Evolutionary conservation across 1,140 invertebrate species (phyloP).

Genomic region (Papilio dardanus): DNA sequence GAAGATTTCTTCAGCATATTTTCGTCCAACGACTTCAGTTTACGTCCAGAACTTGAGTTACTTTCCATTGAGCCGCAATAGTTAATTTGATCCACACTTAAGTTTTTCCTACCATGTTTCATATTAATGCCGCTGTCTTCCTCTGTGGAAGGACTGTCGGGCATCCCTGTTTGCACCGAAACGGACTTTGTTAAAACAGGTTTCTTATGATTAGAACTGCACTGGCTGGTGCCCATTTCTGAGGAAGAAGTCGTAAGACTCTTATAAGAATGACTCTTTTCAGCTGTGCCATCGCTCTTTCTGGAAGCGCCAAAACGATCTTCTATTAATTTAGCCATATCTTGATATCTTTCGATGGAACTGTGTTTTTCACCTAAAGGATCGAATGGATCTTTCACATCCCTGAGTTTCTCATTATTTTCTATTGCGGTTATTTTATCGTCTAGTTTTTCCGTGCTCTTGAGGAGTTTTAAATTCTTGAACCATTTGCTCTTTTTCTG

Average conservation of each 20-base stretch:
- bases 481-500: slow-evolving; percentile 85
- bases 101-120: slow-evolving; percentile 77
- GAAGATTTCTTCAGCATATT: slow-evolving; percentile 78
- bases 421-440: slow-evolving; percentile 75
- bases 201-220: slow-evolving; percentile 77
- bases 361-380: slow-evolving; percentile 78
- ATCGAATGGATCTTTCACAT: slow-evolving; percentile 80
- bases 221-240: slow-evolving; percentile 79
- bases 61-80: slow-evolving; percentile 82
- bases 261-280: slow-evolving; percentile 81
- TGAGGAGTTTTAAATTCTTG: slow-evolving; percentile 80
- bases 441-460: slow-evolving; percentile 75
- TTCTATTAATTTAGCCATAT: slow-evolving; percentile 84
- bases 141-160: slow-evolving; percentile 74
- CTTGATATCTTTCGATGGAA: slow-evolving; percentile 84
- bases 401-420: slow-evolving; percentile 72
- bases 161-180: slow-evolving; percentile 80
- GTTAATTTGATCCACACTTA: slow-evolving; percentile 81
- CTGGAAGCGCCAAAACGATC: slow-evolving; percentile 82
- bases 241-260: slow-evolving; percentile 80
- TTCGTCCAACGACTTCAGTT: slow-evolving; percentile 78
- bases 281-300: slow-evolving; percentile 76
- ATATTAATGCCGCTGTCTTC: slow-evolving; percentile 78
- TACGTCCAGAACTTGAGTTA: slow-evolving; percentile 76
- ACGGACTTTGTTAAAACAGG: slow-evolving; percentile 80